Base-by-base conservation (phyloP, 2,888 invertebrate genomes). In the Xestoiulus laeticollis region DNA sequence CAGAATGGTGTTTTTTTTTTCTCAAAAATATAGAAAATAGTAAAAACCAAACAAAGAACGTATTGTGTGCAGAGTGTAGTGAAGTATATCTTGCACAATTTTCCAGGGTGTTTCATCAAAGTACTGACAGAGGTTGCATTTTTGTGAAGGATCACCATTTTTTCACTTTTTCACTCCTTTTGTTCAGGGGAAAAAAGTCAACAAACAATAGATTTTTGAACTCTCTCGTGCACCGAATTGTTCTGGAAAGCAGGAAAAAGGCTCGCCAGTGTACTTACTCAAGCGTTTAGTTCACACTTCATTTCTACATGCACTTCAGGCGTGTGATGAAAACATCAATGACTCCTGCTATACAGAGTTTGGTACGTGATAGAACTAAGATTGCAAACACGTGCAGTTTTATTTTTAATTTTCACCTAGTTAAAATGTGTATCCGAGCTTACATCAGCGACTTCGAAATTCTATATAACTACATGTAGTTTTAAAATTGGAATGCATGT, bases 241-340 rank as follows among this genome's bases (percentile, higher is more conserved):
- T 26, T 22, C 26, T n/a, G 68, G 6, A 68, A 68, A 68, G 22
- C 68, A 68, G 26, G 26, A 68, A 26, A 26, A 68, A 10, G 68
- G 59, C 19, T 59, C 59, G 19, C n/a, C n/a, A n/a, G 59, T 59
- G n/a, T 19, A 59, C n/a, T 59, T n/a, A n/a, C 68, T 68, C 10
- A 5, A 68, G 68, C 68, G n/a, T 68, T 22, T 68, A n/a, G 68
- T 59, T 59, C 59, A n/a, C 59, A 59, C 59, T 59, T 59, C n/a
- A 19, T n/a, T n/a, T 59, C 59, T 0, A 59, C n/a, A 68, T 26
- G 68, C 26, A 68, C 26, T 26, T 68, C n/a, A 59, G 53, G 53
- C n/a, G 53, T 59, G 53, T n/a, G 68, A 68, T 68, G 26, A 6
- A 26, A 68, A 68, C 68, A 68, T 26, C n/a, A 22, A 26, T 26